A percentile compares a stretch with the other conserved stretches of the same genome.
These are phyloP conservation scores for Rhynchomys soricoides DNA, from an alignment of 2,113 vertebrate species.

Conservation along the genomic window DNA sequence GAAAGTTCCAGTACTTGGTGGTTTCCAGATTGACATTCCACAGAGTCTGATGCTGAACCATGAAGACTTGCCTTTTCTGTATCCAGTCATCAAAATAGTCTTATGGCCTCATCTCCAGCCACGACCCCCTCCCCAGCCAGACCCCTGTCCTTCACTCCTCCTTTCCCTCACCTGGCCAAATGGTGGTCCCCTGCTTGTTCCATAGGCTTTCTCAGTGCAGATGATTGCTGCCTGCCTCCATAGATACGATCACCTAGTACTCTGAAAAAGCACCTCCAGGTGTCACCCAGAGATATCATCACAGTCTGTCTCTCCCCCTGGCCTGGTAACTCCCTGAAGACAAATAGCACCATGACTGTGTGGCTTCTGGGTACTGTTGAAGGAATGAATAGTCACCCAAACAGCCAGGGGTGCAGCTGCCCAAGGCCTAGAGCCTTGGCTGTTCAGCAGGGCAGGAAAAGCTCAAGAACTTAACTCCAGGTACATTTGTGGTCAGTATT, in stretches of 20 bases:
- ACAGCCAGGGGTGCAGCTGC: neutral
- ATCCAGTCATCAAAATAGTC: neutral
- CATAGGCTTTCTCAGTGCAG: neutral
- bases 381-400: neutral
- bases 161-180: neutral
- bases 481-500: neutral
- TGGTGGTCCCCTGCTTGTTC: neutral
- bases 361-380: neutral
- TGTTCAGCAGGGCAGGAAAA: neutral
- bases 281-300: neutral
- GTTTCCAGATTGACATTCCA: neutral
- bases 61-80: neutral
- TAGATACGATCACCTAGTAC: too few relatives aligned
- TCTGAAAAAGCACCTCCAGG: neutral
- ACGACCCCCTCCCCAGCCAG: neutral
- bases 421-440: neutral
- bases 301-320: neutral
- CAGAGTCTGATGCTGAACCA: neutral
- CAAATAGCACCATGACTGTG: neutral
- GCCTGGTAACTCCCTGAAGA: neutral
- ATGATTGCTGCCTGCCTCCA: neutral
- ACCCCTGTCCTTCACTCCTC: neutral
- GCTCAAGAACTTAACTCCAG: neutral
- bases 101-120: neutral
- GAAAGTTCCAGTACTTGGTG: neutral